These are phyloP conservation scores for Helicoverpa armigera DNA, from an alignment of 1,140 invertebrate species.

Conservation along the genomic window DNA sequence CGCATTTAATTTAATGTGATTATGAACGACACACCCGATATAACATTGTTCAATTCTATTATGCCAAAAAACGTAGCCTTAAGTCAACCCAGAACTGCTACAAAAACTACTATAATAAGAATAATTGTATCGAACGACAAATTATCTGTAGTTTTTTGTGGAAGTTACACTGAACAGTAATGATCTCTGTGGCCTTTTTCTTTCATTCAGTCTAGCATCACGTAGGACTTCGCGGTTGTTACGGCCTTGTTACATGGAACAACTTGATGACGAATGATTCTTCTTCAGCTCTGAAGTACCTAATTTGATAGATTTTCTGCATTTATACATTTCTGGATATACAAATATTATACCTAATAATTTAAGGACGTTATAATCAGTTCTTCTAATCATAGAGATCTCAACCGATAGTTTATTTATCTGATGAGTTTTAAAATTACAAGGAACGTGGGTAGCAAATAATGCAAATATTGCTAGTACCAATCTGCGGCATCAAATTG, in stretches of 20 bases:
- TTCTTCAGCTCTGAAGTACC: not conserved
- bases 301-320: not conserved
- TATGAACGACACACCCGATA: too few species aligned
- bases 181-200: not conserved
- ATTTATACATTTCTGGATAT: not conserved
- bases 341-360: too few species aligned
- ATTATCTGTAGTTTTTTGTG: constrained; percentile 31
- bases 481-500: too few species aligned
- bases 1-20: too few species aligned
- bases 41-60: not conserved
- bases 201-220: constrained; percentile 28
- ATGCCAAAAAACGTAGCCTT: not conserved
- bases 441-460: too few species aligned
- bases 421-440: too few species aligned
- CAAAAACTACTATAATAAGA: not conserved
- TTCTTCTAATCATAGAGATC: too few species aligned
- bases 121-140: constrained; percentile 27
- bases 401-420: too few species aligned
- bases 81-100: not conserved
- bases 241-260: constrained; percentile 12
- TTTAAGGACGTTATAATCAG: too few species aligned
- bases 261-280: not conserved
- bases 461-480: too few species aligned
- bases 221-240: constrained; percentile 24
- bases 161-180: constrained; percentile 19